A percentile compares a stretch with the other conserved stretches of the same genome.
Evolutionary conservation across 2,113 vertebrate genomes (phyloP).

Genomic region (Telmatochromis sp.): DNA sequence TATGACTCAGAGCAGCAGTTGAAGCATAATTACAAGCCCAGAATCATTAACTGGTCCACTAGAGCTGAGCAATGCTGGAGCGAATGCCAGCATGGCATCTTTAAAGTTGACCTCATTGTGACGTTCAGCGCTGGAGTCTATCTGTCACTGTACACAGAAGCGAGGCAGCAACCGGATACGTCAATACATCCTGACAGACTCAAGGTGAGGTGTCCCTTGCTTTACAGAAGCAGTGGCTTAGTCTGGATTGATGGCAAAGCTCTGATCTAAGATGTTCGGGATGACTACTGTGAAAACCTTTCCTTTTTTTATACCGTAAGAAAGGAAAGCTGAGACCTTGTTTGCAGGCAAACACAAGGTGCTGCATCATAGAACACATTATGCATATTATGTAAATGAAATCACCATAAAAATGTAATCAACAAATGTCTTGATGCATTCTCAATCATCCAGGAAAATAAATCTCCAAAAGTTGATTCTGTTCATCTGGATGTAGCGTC

Average conservation of each 20-base stretch:
- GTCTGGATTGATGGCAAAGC: background rate
- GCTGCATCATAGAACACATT: background rate
- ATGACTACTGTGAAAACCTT: background rate
- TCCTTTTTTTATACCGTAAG: background rate
- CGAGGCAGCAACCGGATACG: background rate
- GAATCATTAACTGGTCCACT: slow-evolving; percentile 37
- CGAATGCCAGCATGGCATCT: slow-evolving; percentile 19
- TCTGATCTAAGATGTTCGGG: background rate
- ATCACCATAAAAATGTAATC: background rate
- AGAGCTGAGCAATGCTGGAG: slow-evolving; percentile 1
- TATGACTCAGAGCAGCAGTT: slow-evolving; percentile 16
- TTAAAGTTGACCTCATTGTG: slow-evolving; percentile 24
- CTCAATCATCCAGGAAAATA: too few species aligned
- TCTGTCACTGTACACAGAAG: slow-evolving; percentile 39
- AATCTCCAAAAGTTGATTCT: too few species aligned
- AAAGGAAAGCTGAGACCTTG: background rate
- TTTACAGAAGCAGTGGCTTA: background rate
- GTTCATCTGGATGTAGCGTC: too few species aligned
- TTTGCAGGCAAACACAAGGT: background rate
- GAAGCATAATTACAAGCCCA: slow-evolving; percentile 15
- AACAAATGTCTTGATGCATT: background rate
- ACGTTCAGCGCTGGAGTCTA: background rate
- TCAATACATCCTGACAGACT: slow-evolving; percentile 12
- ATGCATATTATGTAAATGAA: background rate
- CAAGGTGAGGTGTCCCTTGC: background rate